A percentile compares a stretch with the other conserved stretches of the same genome.
Conservation (phyloP, 2,113 vertebrate genomes). For the Sinocyclocheilus anophthalmus region DNA sequence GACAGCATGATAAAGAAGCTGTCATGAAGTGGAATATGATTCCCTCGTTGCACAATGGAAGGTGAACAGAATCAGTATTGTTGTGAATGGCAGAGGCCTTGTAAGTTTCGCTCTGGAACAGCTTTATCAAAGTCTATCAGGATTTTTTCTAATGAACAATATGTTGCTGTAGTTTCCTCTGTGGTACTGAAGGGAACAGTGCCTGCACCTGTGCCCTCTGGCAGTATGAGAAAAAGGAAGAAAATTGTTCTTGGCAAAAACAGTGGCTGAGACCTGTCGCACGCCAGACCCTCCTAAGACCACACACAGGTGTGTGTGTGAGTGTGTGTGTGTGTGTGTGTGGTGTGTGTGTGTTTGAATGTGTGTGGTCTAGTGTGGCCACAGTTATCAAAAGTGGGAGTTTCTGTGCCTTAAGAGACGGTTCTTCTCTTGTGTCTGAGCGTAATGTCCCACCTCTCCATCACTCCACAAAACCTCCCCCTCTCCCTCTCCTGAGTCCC, state of each 20-base stretch:
- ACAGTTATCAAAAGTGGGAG: constrained; percentile 68
- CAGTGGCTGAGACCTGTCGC: constrained; percentile 41
- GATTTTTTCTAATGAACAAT: constrained; percentile 26
- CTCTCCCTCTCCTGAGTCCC: constrained; percentile 56
- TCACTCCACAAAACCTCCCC: constrained; percentile 44
- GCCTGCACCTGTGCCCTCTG: constrained; percentile 63
- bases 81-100: background rate
- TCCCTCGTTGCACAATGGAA: background rate
- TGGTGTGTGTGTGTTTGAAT: constrained; percentile 48
- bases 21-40: background rate
- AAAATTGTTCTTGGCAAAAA: constrained; percentile 43
- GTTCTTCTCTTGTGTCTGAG: constrained; percentile 64
- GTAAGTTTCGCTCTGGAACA: background rate
- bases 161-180: constrained; percentile 45
- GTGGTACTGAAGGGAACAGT: constrained; percentile 43
- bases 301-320: constrained; percentile 58
- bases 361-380: constrained; percentile 71
- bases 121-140: constrained; percentile 13
- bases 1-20: background rate
- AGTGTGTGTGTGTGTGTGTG: constrained; percentile 52
- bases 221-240: constrained; percentile 51
- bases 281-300: constrained; percentile 67
- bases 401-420: constrained; percentile 60
- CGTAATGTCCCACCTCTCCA: constrained; percentile 50
- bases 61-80: background rate